Evolutionary conservation across 2,888 invertebrate species (phyloP).

Genomic region (Gymnocheta viridis): DNA sequence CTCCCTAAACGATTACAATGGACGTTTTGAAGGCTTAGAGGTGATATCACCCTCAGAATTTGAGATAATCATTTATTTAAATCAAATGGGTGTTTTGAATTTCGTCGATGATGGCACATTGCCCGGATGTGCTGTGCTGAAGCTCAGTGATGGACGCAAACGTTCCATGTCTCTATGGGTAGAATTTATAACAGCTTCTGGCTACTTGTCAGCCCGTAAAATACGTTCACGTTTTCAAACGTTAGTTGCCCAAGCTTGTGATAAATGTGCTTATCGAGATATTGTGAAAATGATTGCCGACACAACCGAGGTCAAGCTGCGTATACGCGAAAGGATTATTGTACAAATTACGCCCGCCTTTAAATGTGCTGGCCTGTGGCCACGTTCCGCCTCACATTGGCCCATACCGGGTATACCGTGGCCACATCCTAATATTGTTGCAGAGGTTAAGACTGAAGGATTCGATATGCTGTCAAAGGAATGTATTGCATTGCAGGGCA

Average conservation of each 20-base stretch:
- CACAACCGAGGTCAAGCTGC: slow-evolving; percentile 95
- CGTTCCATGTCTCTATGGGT: slow-evolving; percentile 99
- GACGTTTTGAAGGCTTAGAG: slow-evolving; percentile 94
- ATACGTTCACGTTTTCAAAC: slow-evolving; percentile 97
- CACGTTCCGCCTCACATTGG: slow-evolving; percentile 96
- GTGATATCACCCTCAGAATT: slow-evolving; percentile 97
- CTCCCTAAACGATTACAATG: slow-evolving; percentile 93
- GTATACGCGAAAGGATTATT: slow-evolving; percentile 94
- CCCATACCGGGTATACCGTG: slow-evolving; percentile 95
- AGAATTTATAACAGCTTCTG: slow-evolving; percentile 98
- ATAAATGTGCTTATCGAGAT: slow-evolving; percentile 96
- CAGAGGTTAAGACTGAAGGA: slow-evolving; percentile 97
- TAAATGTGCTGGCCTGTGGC: slow-evolving; percentile 97
- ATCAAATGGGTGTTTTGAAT: slow-evolving; percentile 99
- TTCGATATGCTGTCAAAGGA: slow-evolving; percentile 96
- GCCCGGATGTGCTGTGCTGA: slow-evolving; percentile 96
- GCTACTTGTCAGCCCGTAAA: slow-evolving; percentile 96
- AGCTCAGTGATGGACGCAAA: slow-evolving; percentile 97
- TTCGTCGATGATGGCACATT: slow-evolving; percentile 97
- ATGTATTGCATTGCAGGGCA: slow-evolving; percentile 91
- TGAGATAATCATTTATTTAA: slow-evolving; percentile 96
- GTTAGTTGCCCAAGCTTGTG: slow-evolving; percentile 94
- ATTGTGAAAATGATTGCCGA: slow-evolving; percentile 97
- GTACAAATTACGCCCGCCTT: slow-evolving; percentile 98
- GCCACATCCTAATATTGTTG: slow-evolving; percentile 96